Conservation (phyloP, 2,888 invertebrate genomes). For the Lapara coniferarum region DNA sequence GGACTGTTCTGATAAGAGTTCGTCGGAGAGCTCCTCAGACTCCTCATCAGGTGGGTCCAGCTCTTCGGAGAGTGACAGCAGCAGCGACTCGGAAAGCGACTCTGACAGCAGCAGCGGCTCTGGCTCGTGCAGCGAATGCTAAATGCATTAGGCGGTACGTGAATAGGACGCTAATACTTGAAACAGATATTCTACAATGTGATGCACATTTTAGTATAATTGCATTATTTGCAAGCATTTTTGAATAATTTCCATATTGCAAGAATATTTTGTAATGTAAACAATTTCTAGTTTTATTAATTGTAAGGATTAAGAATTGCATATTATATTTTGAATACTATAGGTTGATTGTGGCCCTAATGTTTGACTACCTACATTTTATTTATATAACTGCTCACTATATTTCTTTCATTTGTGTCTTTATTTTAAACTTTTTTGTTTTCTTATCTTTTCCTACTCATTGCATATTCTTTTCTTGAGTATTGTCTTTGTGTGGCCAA, state of each 20-base stretch:
- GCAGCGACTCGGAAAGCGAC: slow-evolving; percentile 57
- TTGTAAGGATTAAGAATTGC: not conserved
- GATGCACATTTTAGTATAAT: slow-evolving; percentile 20
- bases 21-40: slow-evolving; percentile 63
- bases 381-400: not conserved
- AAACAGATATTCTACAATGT: slow-evolving; percentile 21
- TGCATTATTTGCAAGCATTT: slow-evolving; percentile 1
- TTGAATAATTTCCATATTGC: not conserved
- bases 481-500: not conserved
- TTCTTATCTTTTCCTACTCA: not conserved
- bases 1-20: slow-evolving; percentile 61
- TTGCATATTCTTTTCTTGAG: not conserved
- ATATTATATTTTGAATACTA: not conserved
- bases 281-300: not conserved
- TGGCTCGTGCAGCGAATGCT: slow-evolving; percentile 55
- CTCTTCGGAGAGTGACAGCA: slow-evolving; percentile 62
- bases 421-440: not conserved
- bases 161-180: slow-evolving; percentile 27
- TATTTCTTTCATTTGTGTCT: not conserved
- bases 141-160: slow-evolving; percentile 28
- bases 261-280: not conserved
- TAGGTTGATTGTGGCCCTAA: not conserved
- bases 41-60: slow-evolving; percentile 62
- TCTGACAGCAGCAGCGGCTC: slow-evolving; percentile 49
- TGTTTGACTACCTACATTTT: slow-evolving; percentile 11